These are phyloP conservation scores for Ceratothoa steindachneri DNA, from an alignment of 2,888 invertebrate genomes.

Conservation along the genomic window DNA sequence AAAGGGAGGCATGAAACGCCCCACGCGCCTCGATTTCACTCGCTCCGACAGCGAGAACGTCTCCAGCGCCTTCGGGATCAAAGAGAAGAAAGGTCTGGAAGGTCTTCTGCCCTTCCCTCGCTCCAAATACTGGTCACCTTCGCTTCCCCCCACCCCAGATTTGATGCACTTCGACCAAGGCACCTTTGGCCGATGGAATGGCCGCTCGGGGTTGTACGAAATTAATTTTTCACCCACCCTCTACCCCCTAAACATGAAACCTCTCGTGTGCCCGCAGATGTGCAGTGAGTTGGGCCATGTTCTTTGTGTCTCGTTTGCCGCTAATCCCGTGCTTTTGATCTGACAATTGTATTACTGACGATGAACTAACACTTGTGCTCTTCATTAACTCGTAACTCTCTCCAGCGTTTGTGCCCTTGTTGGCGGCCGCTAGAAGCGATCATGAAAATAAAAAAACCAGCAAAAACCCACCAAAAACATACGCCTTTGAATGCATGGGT, in stretches of 20 bases:
- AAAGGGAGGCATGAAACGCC: no score
- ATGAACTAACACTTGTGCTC: no score
- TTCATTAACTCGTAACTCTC: no score
- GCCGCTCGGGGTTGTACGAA: not conserved
- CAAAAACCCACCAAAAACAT: no score
- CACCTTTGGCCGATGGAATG: conserved; percentile 3
- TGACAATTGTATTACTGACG: not conserved
- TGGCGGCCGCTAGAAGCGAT: no score
- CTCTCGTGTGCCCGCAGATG: not conserved
- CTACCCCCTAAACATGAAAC: not conserved
- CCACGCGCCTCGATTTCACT: not conserved
- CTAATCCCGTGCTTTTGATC: not conserved
- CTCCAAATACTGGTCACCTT: not conserved
- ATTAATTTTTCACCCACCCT: not conserved
- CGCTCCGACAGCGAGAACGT: not conserved
- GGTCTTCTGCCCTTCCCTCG: not conserved
- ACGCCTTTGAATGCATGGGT: no score
- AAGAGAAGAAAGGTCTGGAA: not conserved
- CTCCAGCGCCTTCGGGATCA: not conserved
- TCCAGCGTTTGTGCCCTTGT: no score
- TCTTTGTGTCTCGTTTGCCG: no score
- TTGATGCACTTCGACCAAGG: not conserved
- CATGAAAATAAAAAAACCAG: no score
- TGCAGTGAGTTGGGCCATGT: conserved; percentile 4
- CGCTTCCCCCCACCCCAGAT: not conserved